phyloP scores from a whole-genome alignment of 2,797 vertebrate genomes.

The Anisognathus igniventris region DNA sequence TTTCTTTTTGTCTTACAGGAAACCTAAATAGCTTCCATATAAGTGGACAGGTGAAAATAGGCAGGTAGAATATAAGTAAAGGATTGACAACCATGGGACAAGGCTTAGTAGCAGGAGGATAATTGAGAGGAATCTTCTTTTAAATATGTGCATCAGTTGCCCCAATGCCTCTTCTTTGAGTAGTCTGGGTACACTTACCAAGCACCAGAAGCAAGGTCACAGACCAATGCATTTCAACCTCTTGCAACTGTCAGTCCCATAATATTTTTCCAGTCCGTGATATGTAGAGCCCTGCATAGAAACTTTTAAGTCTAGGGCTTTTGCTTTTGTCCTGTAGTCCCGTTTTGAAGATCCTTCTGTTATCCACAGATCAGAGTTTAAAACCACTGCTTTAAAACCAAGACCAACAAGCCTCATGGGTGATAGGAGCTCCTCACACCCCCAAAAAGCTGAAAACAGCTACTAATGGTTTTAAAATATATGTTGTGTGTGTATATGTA shows the following conservation, averaged over 20 bases:
- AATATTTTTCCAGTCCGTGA: not conserved
- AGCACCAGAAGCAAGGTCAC: not conserved
- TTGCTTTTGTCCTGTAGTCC: not conserved
- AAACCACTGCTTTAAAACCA: not conserved
- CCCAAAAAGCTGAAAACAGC: not conserved
- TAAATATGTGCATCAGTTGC: not conserved
- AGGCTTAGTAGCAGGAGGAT: not conserved
- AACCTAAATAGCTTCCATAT: not conserved
- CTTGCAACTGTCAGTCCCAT: not conserved
- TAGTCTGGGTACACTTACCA: not conserved
- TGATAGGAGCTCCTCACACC: not conserved
- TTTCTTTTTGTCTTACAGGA: not conserved
- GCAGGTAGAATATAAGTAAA: not conserved
- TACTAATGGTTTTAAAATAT: not conserved
- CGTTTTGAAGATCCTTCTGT: not conserved
- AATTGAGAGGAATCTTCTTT: not conserved
- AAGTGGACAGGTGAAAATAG: not conserved
- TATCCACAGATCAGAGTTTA: not conserved
- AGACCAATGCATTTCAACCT: not conserved
- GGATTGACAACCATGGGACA: not conserved
- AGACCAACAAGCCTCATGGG: not conserved
- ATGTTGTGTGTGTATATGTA: not conserved
- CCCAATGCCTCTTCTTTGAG: not conserved
- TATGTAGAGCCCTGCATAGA: not conserved
- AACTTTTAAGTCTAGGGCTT: not conserved